phyloP scores from a whole-genome alignment of 2,113 vertebrate genomes.

The Tympanuchus pallidicinctus region DNA sequence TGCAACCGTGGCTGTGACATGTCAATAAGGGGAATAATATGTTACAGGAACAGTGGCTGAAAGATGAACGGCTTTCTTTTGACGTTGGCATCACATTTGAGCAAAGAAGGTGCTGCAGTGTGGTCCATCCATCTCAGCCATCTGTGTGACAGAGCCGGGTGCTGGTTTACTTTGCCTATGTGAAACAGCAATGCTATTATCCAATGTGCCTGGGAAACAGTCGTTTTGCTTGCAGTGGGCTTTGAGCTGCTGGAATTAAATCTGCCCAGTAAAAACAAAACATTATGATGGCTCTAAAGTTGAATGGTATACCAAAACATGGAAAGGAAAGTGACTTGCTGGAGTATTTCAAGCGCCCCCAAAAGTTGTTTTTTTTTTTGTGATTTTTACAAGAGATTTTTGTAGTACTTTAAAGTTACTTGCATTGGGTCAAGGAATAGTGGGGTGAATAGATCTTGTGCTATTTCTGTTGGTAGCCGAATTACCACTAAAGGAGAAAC shows the following conservation, averaged over 20 bases:
- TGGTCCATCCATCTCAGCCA: not conserved
- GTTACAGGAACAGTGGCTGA: not conserved
- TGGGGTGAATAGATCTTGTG: accelerated
- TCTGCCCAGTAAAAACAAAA: not conserved
- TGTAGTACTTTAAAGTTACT: not conserved
- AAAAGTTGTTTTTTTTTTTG: not conserved
- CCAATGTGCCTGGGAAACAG: not conserved
- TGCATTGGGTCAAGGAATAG: not conserved
- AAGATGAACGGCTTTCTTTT: not conserved
- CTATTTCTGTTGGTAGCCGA: not conserved
- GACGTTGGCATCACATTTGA: not conserved
- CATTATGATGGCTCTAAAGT: not conserved
- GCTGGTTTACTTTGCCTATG: not conserved
- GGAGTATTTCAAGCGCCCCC: not conserved
- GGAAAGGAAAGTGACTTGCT: not conserved
- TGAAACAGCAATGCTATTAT: not conserved
- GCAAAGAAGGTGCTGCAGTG: not conserved
- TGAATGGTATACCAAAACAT: not conserved
- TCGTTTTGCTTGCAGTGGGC: not conserved
- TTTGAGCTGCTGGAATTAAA: not conserved
- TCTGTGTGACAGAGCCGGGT: not conserved
- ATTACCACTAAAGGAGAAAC: not conserved
- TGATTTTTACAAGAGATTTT: not conserved
- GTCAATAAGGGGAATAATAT: conserved; percentile 8
- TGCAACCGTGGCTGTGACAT: conserved; percentile 18